A percentile compares a stretch with the other conserved stretches of the same genome.
Conservation (phyloP, 1,140 invertebrate species). For the Berghia stephanieae region DNA sequence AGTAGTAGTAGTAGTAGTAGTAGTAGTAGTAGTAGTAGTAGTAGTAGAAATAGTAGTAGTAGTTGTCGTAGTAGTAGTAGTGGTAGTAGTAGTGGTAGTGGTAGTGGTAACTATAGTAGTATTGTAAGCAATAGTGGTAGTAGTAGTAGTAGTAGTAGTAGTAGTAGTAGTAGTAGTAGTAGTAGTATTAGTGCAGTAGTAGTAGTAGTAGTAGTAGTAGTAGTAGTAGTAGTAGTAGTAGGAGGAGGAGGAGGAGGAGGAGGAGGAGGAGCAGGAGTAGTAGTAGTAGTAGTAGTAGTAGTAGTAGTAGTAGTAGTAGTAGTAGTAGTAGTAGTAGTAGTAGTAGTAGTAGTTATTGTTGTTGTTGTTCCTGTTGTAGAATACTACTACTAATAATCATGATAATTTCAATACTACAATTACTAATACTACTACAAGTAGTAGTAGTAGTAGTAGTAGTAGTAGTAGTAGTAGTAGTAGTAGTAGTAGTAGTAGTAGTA, state of each 20-base stretch:
- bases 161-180: not conserved
- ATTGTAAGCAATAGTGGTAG: no score
- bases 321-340: constrained; percentile 3
- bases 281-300: constrained; percentile 8
- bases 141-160: constrained; percentile 8
- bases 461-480: constrained; percentile 7
- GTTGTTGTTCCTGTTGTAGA: not conserved
- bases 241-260: no score
- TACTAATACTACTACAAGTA: not conserved
- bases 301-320: not conserved
- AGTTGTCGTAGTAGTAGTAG: no score
- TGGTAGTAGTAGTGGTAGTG: no score
- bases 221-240: no score
- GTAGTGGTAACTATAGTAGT: no score
- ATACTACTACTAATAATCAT: not conserved
- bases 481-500: constrained; percentile 8
- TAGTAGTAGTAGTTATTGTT: not conserved
- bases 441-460: constrained; percentile 7
- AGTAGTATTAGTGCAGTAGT: no score
- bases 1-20: not conserved
- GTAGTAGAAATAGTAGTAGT: no score
- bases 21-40: constrained; percentile 8
- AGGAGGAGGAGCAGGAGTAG: no score
- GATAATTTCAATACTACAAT: not conserved
- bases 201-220: not conserved